Conservation (phyloP, 2,888 invertebrate genomes). For the Periphyllus acericola region DNA sequence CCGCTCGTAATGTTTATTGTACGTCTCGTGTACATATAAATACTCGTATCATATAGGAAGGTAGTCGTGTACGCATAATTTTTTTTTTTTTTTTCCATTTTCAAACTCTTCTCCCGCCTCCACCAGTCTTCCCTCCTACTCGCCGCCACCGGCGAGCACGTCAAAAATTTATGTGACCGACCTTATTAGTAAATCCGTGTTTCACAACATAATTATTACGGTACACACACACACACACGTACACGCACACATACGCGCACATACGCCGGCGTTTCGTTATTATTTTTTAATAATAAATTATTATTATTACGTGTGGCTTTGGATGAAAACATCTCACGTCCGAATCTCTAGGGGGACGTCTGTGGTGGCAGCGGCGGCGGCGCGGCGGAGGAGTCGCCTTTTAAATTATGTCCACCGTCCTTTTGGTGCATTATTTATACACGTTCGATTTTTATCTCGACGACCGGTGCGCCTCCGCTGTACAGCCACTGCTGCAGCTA, state of each 20-base stretch:
- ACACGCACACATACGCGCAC: neutral
- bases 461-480: slow-evolving; percentile 44
- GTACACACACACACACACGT: neutral
- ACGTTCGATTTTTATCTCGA: slow-evolving; percentile 60
- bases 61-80: neutral
- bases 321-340: slow-evolving; percentile 61
- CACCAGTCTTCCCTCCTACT: neutral
- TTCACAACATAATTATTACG: slow-evolving; percentile 59
- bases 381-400: slow-evolving; percentile 45
- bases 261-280: slow-evolving; percentile 43
- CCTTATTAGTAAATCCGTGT: slow-evolving; percentile 61
- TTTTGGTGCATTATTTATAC: slow-evolving; percentile 58
- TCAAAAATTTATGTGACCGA: slow-evolving; percentile 58
- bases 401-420: slow-evolving; percentile 54
- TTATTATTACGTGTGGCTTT: slow-evolving; percentile 56
- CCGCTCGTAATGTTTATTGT: neutral
- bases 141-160: neutral
- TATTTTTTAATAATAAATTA: slow-evolving; percentile 62
- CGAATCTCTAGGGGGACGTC: slow-evolving; percentile 46
- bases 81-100: slow-evolving; percentile 31
- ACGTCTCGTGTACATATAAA: neutral
- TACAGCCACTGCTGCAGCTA: neutral
- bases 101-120: neutral
- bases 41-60: neutral
- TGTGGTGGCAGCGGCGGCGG: neutral